Conservation (phyloP, 2,888 invertebrate genomes). For the Crocallis elinguaria region DNA sequence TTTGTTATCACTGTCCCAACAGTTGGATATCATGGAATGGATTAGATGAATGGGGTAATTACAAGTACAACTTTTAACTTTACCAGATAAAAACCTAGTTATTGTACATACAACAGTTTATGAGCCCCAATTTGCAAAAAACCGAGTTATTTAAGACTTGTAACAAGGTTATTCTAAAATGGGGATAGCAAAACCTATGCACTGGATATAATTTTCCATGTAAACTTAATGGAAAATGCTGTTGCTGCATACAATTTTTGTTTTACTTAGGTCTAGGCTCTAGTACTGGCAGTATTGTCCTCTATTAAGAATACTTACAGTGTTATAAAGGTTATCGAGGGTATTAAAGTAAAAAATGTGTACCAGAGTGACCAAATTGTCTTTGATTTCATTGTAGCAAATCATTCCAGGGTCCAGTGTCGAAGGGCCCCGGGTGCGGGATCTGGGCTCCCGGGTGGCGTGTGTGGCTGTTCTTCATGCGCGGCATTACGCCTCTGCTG, state of each 20-base stretch:
- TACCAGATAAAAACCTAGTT: too few relatives aligned
- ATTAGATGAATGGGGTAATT: too few relatives aligned
- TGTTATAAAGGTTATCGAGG: too few relatives aligned
- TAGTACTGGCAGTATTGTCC: too few relatives aligned
- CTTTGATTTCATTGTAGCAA: neutral
- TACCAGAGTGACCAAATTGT: too few relatives aligned
- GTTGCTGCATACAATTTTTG: slow-evolving; percentile 28
- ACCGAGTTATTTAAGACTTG: slow-evolving; percentile 12
- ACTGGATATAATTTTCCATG: slow-evolving; percentile 38
- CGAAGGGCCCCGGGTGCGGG: slow-evolving; percentile 99
- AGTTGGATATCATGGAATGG: too few relatives aligned
- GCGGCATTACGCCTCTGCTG: slow-evolving; percentile 98
- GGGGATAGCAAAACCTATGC: slow-evolving; percentile 29
- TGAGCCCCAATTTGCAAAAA: slow-evolving; percentile 1
- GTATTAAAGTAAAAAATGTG: too few relatives aligned
- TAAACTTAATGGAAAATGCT: slow-evolving; percentile 35
- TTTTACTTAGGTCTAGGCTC: neutral
- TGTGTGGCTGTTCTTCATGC: slow-evolving; percentile 99
- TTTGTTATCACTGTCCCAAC: too few relatives aligned
- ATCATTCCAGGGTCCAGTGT: slow-evolving; percentile 93
- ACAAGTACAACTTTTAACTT: too few relatives aligned
- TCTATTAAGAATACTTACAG: too few relatives aligned
- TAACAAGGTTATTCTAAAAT: slow-evolving; percentile 14
- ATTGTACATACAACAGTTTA: neutral
- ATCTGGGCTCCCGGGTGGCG: slow-evolving; percentile 99